These are phyloP conservation scores for Plecturocebus donacophilus DNA, from an alignment of 2,113 vertebrate species.

Conservation along the genomic window DNA sequence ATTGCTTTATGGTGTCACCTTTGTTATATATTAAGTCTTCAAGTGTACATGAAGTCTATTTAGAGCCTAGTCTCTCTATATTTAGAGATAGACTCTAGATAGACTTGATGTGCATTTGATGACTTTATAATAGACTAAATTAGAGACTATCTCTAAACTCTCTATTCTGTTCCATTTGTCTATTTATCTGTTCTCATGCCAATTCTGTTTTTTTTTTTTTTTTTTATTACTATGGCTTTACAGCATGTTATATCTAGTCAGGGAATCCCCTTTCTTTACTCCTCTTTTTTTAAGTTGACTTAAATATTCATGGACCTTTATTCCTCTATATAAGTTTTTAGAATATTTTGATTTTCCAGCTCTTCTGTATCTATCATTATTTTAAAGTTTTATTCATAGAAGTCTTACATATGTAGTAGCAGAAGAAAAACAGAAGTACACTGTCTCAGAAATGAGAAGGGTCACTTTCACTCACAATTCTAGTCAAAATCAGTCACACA, in stretches of 20 bases:
- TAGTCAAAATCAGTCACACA: background rate
- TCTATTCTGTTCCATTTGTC: background rate
- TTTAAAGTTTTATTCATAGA: background rate
- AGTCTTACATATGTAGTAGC: background rate
- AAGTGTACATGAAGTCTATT: background rate
- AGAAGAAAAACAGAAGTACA: background rate
- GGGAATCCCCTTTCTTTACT: background rate
- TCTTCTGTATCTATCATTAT: background rate
- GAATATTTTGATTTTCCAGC: background rate
- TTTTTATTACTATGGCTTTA: background rate
- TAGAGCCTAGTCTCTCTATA: too few relatives aligned
- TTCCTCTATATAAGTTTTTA: background rate
- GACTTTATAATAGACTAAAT: too few relatives aligned
- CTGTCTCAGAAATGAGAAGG: background rate
- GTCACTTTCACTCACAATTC: background rate
- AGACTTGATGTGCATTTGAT: too few relatives aligned
- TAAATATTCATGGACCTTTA: background rate
- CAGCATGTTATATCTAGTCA: background rate
- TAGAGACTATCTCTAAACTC: background rate
- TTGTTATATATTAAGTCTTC: background rate
- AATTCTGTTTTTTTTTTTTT: background rate
- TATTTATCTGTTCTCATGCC: background rate
- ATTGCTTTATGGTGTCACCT: background rate
- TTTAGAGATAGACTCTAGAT: too few relatives aligned
- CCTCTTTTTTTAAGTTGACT: background rate